Conservation (phyloP, 2,888 invertebrate species). For the Ceraclea dissimilis region DNA sequence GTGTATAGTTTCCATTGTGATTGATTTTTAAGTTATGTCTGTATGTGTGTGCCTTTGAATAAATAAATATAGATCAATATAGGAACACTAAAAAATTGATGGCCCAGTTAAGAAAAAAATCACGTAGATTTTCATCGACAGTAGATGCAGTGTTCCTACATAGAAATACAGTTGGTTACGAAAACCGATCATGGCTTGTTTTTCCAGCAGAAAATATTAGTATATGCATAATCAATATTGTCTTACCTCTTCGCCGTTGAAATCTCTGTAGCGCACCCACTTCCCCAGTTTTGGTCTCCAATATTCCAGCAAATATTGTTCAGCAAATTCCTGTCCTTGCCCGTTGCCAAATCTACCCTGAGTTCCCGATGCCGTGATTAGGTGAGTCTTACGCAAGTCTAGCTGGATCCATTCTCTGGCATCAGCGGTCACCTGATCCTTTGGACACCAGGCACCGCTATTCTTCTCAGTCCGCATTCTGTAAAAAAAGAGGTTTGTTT, state of each 20-base stretch:
- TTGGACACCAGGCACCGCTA: conserved; percentile 93
- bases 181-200: too few species aligned
- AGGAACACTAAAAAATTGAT: too few species aligned
- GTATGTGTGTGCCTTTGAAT: too few species aligned
- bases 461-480: conserved; percentile 75
- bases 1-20: too few species aligned
- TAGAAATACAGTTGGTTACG: too few species aligned
- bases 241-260: conserved; percentile 71
- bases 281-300: conserved; percentile 72
- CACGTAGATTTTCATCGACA: too few species aligned
- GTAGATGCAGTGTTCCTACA: too few species aligned
- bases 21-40: too few species aligned
- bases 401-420: conserved; percentile 73
- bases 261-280: conserved; percentile 74
- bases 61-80: too few species aligned
- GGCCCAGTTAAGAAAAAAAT: too few species aligned
- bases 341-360: conserved; percentile 92
- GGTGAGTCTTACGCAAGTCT: conserved; percentile 68
- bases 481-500: conserved; percentile 26
- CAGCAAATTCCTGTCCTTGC: conserved; percentile 80
- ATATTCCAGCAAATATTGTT: conserved; percentile 77
- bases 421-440: conserved; percentile 69
- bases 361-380: conserved; percentile 72
- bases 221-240: too few species aligned
- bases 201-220: too few species aligned